Percentiles rank a stretch among this genome's conserved stretches.
These are phyloP conservation scores for Pitangus sulphuratus DNA, from an alignment of 2,797 vertebrate genomes.

Conservation along the genomic window DNA sequence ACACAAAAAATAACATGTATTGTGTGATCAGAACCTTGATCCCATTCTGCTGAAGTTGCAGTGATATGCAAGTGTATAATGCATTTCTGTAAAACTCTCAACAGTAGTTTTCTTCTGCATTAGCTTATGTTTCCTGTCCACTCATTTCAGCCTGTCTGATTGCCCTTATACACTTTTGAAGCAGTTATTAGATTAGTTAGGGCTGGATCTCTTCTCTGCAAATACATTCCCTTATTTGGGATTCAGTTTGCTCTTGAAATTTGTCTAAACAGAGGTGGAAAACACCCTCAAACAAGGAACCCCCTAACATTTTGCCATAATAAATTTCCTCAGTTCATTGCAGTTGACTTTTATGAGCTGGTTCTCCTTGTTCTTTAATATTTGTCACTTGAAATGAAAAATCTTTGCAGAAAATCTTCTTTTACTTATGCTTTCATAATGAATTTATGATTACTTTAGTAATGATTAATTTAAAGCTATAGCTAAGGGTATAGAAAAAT, in stretches of 20 bases:
- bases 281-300: not conserved
- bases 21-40: not conserved
- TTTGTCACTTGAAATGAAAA: not conserved
- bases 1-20: not conserved
- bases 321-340: not conserved
- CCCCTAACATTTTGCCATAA: not conserved
- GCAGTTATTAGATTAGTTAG: not conserved
- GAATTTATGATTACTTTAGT: not conserved
- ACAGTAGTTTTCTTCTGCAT: not conserved
- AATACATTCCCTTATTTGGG: not conserved
- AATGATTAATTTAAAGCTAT: not conserved
- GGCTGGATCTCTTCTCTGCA: not conserved
- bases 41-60: not conserved
- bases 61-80: fast-evolving
- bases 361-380: not conserved
- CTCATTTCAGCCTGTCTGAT: not conserved
- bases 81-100: not conserved
- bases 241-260: not conserved
- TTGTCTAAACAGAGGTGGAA: not conserved
- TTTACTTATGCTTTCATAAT: not conserved
- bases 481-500: not conserved
- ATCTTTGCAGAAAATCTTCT: not conserved
- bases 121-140: not conserved
- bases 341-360: not conserved
- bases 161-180: not conserved